Evolutionary conservation across 2,797 vertebrate species (phyloP), one percentile per base, ranked within the genome.

Genomic region (Xenentodon cancila): DNA sequence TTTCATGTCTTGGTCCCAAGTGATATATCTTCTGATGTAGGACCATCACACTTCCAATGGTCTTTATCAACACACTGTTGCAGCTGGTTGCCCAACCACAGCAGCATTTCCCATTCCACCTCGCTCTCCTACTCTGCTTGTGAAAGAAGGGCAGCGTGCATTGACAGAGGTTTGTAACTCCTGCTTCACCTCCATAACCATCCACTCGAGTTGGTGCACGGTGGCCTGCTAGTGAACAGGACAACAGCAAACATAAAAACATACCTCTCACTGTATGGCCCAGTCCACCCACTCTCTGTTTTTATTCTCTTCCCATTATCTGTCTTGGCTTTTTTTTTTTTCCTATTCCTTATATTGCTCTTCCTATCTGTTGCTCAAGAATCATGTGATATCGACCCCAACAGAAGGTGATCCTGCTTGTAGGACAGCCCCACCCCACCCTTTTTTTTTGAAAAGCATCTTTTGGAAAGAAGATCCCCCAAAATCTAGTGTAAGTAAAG

Each of bases 71-170:
- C 63, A 42, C 46, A 64, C 17, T 34, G 53, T 55, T n/a, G 56
- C 74, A 88, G 86, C 87, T 85, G 88, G 77, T 75, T 84, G 68
- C 72, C 62, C 85, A 75, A 86, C 73, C 72, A 87, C 60, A 71
- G 61, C 73, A 56, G 67, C 74, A 76, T 79, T 79, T 79, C 65
- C 66, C 53, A 70, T 69, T 84, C 66, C 71, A 58, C 70, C 70
- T 67, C 76, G 42, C 13, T 75, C 82, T 84, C 74, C 80, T 82
- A 78, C 80, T 71, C 32, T 77, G 77, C 78, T 84, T 76, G 65
- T 79, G 64, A 75, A 64, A 75, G 64, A 74, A 66, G 73, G 56
- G 67, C 17, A n/a, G 68, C 70, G 59, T 16, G 49, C 44, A 71
- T 76, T 74, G 77, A 84, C 80, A 82, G 49, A 71, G 66, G 70